Percentiles rank a stretch among this genome's conserved stretches.
phyloP scores from a whole-genome alignment of 2,797 vertebrate genomes.

The Pygocentrus nattereri region DNA sequence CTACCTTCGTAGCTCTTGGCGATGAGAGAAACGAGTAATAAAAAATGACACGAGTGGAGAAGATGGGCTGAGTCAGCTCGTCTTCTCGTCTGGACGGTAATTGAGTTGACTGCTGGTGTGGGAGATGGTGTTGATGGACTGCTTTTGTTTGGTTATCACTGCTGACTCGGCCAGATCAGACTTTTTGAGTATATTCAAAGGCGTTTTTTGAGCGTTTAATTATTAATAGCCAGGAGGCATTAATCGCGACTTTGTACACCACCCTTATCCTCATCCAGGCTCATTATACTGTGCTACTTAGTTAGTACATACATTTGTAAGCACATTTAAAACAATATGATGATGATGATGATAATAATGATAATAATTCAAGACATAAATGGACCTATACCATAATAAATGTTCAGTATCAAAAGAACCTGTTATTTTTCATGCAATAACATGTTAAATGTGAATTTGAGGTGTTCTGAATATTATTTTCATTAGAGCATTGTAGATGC shows the following conservation, averaged over 20 bases:
- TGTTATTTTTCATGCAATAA: too few relatives aligned
- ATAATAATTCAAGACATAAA: too few relatives aligned
- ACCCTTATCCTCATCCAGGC: not conserved
- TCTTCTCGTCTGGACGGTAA: not conserved
- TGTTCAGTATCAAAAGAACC: too few relatives aligned
- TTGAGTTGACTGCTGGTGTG: constrained; percentile 2
- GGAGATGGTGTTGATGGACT: constrained; percentile 4
- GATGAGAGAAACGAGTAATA: constrained; percentile 34
- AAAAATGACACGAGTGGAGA: not conserved
- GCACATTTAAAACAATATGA: too few relatives aligned
- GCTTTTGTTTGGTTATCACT: constrained; percentile 18
- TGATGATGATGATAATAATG: too few relatives aligned
- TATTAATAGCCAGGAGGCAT: constrained; percentile 11
- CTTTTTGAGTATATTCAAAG: constrained; percentile 11
- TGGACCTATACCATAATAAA: too few relatives aligned
- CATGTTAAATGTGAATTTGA: too few relatives aligned
- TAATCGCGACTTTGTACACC: not conserved
- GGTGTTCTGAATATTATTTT: too few relatives aligned
- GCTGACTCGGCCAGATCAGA: constrained; percentile 11
- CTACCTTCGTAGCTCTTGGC: constrained; percentile 22
- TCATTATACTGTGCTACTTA: too few relatives aligned
- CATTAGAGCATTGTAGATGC: too few relatives aligned
- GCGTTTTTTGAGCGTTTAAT: constrained; percentile 8
- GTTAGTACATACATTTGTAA: too few relatives aligned
- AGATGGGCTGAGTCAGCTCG: not conserved